Evolutionary conservation across 2,888 invertebrate genomes (phyloP).

Genomic region (Himalopsyche anomala): DNA sequence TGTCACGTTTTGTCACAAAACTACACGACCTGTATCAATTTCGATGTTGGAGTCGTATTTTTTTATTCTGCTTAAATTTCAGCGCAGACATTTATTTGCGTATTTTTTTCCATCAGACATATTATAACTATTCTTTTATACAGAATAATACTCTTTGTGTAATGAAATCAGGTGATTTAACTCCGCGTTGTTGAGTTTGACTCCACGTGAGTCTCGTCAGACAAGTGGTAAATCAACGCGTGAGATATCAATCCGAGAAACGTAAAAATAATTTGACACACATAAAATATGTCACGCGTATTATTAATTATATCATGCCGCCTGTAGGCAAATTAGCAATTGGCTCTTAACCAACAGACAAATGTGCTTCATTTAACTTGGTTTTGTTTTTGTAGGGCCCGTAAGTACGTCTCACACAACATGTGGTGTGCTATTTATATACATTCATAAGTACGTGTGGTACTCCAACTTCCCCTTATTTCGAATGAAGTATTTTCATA

Average conservation of each 20-base stretch:
- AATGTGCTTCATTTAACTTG: too few species aligned
- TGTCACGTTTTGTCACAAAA: too few species aligned
- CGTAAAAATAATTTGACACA: constrained; percentile 33
- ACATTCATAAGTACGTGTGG: neutral
- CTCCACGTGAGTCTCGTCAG: too few species aligned
- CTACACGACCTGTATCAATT: too few species aligned
- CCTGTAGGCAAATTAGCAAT: constrained; percentile 1
- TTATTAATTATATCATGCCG: neutral
- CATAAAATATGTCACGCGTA: neutral
- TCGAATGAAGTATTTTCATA: neutral
- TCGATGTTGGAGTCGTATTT: too few species aligned
- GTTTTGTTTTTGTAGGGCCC: neutral
- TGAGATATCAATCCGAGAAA: neutral
- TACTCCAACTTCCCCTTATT: neutral
- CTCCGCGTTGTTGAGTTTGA: too few species aligned
- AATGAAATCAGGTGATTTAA: too few species aligned
- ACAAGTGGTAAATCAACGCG: neutral
- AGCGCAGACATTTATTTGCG: too few species aligned
- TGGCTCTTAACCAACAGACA: neutral
- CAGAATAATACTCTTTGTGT: too few species aligned
- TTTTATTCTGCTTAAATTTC: too few species aligned
- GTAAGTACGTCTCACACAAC: neutral
- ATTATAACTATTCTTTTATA: too few species aligned
- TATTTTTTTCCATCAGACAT: too few species aligned
- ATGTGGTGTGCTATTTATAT: constrained; percentile 22